Base-by-base conservation (phyloP, 2,113 vertebrate species). In the Microcebus jonahi region DNA sequence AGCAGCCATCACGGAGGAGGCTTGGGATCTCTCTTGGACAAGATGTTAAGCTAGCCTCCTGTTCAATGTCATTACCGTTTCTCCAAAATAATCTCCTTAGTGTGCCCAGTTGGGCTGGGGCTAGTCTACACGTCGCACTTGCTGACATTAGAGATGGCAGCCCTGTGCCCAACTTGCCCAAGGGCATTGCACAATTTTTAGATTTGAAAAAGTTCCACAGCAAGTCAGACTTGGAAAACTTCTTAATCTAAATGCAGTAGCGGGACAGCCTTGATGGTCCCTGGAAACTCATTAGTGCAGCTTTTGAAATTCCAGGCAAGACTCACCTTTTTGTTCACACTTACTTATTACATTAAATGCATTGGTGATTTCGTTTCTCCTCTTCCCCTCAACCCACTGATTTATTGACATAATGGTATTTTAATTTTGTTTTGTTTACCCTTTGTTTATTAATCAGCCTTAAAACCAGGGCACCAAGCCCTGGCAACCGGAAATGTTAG, bases 11-110 rank as follows among this genome's bases (percentile, higher is more conserved):
- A 85, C 29, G 63, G 15, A 92, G 81, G 97, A 96, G 96, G 95
- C 88, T 70, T 89, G 97, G 97, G 98, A 98, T 79, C 84, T 97
- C 96, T 36, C 97, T 93, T 97, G 98, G 96, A 96, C 98, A 96
- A 94, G 98, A 94, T 61, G 96, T 67, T 96, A 96, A 98, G 89
- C 97, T 97, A 90, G 94, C 97, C 98, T 99, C 98, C 98, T 98
- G 97, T 97, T 98, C 98, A 90, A 4, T 95, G 97, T 95, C 96
- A 90, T 97, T 97, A 94, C 0, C 0, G 92, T 95, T 97, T 92
- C 94, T 98, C 94, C 48, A 57, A 75, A 97, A 87, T 89, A 93
- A 77, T 86, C 79, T 73, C 92, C 92, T 93, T 93, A 86, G 94
- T 65, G 63, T 14, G 90, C 90, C 86, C 87, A 91, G 0, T 70